Evolutionary conservation across 1,140 invertebrate genomes (phyloP).

Genomic region (Caenorhabditis elegans): DNA sequence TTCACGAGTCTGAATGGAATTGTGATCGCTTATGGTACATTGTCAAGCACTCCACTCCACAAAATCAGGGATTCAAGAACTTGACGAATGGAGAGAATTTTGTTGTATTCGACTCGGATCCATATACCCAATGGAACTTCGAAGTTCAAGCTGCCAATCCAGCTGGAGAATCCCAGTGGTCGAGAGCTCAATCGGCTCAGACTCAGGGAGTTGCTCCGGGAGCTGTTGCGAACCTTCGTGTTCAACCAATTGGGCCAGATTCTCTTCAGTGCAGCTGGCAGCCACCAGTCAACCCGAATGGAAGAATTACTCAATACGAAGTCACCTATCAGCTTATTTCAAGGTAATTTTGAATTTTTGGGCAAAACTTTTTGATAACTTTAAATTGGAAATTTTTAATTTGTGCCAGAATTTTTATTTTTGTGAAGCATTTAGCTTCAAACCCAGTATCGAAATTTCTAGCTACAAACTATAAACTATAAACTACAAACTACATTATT

Average conservation of each 20-base stretch:
- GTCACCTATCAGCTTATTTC: constrained; percentile 65
- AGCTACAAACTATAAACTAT: no score
- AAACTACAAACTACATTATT: no score
- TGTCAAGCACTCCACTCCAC: constrained; percentile 63
- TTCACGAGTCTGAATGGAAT: constrained; percentile 64
- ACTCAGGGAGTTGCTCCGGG: constrained; percentile 59
- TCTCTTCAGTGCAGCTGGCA: constrained; percentile 63
- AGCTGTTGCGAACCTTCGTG: constrained; percentile 56
- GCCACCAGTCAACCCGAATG: constrained; percentile 63
- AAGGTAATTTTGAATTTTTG: constrained; percentile 33
- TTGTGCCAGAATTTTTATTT: no score
- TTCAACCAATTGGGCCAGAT: constrained; percentile 58
- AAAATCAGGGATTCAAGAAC: constrained; percentile 62
- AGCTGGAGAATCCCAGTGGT: constrained; percentile 62
- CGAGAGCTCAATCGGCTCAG: constrained; percentile 53
- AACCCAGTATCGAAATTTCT: no score
- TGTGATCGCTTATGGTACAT: constrained; percentile 65
- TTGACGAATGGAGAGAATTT: constrained; percentile 58
- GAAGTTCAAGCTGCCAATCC: constrained; percentile 66
- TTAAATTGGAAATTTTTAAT: no score
- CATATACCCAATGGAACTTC: constrained; percentile 64
- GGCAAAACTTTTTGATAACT: no score
- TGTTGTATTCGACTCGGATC: constrained; percentile 63
- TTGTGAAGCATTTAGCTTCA: no score
- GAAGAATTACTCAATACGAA: constrained; percentile 62